Evolutionary conservation across 2,888 invertebrate genomes (phyloP).

Genomic region (Dryobotodes eremita): DNA sequence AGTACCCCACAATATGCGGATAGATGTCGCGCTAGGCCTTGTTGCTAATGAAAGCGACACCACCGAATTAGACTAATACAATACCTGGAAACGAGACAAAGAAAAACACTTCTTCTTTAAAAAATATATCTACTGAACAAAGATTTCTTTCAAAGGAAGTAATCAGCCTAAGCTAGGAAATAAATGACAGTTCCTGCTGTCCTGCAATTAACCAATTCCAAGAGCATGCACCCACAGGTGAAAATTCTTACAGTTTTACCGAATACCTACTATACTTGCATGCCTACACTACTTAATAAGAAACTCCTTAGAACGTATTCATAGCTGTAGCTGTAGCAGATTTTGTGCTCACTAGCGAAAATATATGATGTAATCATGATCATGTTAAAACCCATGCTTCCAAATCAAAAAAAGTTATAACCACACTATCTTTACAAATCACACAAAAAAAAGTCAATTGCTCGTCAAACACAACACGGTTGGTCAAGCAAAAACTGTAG

Average conservation of each 20-base stretch:
- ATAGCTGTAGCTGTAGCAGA: neutral
- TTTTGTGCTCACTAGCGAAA: neutral
- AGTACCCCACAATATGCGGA: neutral
- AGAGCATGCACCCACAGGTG: neutral
- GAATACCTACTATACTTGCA: neutral
- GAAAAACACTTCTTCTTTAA: neutral
- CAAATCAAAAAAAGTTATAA: neutral
- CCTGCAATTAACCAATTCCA: slow-evolving; percentile 14
- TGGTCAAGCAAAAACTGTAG: slow-evolving; percentile 8
- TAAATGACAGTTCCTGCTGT: slow-evolving; percentile 29
- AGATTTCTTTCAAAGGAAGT: slow-evolving; percentile 35
- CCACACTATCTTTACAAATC: slow-evolving; percentile 3
- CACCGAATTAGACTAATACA: neutral
- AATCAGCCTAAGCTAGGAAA: slow-evolving; percentile 33
- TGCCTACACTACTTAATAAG: neutral
- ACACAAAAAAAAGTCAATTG: slow-evolving; percentile 17
- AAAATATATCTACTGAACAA: slow-evolving; percentile 11
- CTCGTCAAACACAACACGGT: neutral
- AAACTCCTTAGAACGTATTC: neutral
- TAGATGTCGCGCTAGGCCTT: neutral
- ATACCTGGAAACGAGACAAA: neutral
- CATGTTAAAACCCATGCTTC: neutral
- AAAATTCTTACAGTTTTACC: neutral
- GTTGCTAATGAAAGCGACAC: neutral
- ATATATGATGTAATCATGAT: neutral